Percentiles rank a stretch among this genome's conserved stretches.
Evolutionary conservation across 2,113 vertebrate genomes (phyloP).

Genomic region (Cottus gobio): DNA sequence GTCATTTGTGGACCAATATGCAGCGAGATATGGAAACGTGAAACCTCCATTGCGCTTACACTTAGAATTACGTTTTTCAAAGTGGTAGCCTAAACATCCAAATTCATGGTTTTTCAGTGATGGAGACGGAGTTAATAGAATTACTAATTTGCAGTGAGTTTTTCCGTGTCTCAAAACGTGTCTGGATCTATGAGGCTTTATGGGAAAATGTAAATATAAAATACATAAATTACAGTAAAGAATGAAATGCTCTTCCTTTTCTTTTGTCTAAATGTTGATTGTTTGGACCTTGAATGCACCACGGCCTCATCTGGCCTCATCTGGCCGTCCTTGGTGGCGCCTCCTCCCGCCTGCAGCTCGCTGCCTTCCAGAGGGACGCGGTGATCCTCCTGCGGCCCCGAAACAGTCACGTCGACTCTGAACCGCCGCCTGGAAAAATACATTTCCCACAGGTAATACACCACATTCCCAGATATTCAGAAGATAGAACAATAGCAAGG

Average conservation of each 20-base stretch:
- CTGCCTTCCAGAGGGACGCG: conserved; percentile 41
- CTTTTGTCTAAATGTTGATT: not conserved
- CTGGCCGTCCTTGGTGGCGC: conserved; percentile 50
- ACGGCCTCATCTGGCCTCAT: no score
- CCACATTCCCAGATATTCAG: conserved; percentile 51
- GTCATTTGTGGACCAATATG: not conserved
- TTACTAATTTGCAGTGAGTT: not conserved
- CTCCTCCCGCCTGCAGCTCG: conserved; percentile 32
- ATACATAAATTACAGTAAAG: not conserved
- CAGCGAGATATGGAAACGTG: not conserved
- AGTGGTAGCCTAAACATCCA: not conserved
- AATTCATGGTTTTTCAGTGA: not conserved
- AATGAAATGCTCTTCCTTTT: not conserved
- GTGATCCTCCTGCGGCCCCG: conserved; percentile 51
- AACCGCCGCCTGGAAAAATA: conserved; percentile 59
- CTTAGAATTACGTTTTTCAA: not conserved
- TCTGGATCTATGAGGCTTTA: not conserved
- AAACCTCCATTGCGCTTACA: not conserved
- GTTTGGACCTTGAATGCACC: conserved; percentile 9
- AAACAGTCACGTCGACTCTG: conserved; percentile 42
- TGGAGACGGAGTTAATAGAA: not conserved
- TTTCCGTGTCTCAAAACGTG: not conserved
- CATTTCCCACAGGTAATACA: conserved; percentile 73
- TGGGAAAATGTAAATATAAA: not conserved
- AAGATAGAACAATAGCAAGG: conserved; percentile 80